Base-by-base conservation (phyloP, 2,113 vertebrate species). In the Tachysurus vachellii region DNA sequence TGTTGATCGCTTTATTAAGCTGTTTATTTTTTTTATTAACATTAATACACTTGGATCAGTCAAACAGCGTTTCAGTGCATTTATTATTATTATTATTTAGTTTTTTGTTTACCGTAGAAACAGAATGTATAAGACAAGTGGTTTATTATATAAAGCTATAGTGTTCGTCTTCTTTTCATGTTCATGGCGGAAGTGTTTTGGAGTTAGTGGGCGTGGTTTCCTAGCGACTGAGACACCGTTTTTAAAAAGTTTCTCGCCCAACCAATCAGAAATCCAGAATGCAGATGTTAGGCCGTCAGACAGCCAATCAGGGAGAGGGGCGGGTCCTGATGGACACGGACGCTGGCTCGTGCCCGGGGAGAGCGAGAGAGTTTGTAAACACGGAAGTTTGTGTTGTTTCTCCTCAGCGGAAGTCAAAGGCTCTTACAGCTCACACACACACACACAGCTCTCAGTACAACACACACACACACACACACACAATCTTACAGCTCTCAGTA, bases 131-230 rank as follows among this genome's bases (percentile, higher is more conserved):
- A 36, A 53, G n/a, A 56, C 5, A 16, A 4, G 4, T 11, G 0
- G 26, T 56, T 36, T 80, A 11, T 36, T 59, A 3, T 56, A 19
- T 80, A 17, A n/a, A n/a, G n/a, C n/a, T n/a, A n/a, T n/a, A n/a
- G n/a, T 3, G 2, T 21, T 11, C 12, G 5, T 28, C 10, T 14
- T 1, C 7, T 80, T 62, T 88, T n/a, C 3, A 80, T 57, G 13
- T 82, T 88, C 36, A 81, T 68, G 42, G 87, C 87, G 87, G 87
- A 88, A 88, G 84, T 85, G 59, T 73, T 77, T 44, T 64, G 64
- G 79, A 28, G 13, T 4, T 62, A 16, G 17, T 59, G n/a, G 54
- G 28, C 9, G 77, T 88, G 50, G 79, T 82, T 59, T 85, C 56
- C 53, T 7, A 14, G 17, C 44, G 73, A 50, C 80, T 81, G 73